Evolutionary conservation across 30 jellyfish, hydroid and myxozoan species (phyloP), one percentile per base, ranked within the genome.

Genomic region (Aurelia sp.): DNA sequence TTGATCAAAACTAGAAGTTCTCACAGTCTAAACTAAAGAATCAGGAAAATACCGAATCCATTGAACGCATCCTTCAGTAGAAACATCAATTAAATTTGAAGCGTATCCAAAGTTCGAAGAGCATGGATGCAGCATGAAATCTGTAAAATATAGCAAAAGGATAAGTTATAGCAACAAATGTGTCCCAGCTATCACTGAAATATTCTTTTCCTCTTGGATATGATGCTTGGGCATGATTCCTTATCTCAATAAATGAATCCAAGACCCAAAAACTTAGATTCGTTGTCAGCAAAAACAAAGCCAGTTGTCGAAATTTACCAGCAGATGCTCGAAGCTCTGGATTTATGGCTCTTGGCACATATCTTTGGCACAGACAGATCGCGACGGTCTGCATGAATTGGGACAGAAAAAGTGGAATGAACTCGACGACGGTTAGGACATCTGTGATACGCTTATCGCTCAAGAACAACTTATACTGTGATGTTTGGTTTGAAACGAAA

Each of bases 241-340:
- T 74, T 2, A 74, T 74, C 30, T 74, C 85, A 1, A 74, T 52
- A 71, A 74, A 74, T n/a, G 85, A 74, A 74, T 74, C 85, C 30
- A 74, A 30, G 16, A 53, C 68, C 85, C 85, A 74, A 52, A 53
- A 51, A 35, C 85, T 31, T 12, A 74, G 20, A 52, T 74, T 74
- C 7, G 73, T 74, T 23, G 50, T 10, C 17, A 74, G 6, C 47
- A 74, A 53, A 52, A 74, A 74, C 72, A 74, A 52, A 16, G 73
- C 7, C 15, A 51, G 48, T 74, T 74, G 85, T 37, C 85, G 85
- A 22, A 74, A 0, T 10, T 52, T 10, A 8, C 85, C 73, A 20
- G 83, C 23, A 10, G 83, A 72, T 13, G 3, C 6, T 44, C 55
- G 55, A 44, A 44, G 55, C 55, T 44, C 55, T 44, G 15, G 55